Evolutionary conservation across 2,113 vertebrate genomes (phyloP), one percentile per base, ranked within the genome.

Genomic region (Rana temporaria): DNA sequence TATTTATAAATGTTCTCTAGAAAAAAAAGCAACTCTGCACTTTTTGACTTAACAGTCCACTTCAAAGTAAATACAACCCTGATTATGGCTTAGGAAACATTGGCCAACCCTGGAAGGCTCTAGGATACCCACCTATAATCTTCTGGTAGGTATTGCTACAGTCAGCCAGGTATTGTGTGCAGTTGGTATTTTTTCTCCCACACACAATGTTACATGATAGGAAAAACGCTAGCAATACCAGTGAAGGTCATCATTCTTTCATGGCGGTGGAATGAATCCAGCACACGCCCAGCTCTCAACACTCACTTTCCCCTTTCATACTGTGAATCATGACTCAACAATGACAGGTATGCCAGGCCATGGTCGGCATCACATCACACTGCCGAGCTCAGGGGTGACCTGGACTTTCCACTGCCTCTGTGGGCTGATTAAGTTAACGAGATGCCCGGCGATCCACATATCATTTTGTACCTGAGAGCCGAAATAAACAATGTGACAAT

Each of bases 321-420:
- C 70, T 82, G 17, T 83, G 81, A 83, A 68, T 83, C 81, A 76
- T 83, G n/a, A 30, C 20, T 59, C 53, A 83, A 76, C 63, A 76
- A 83, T 83, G 81, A 74, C 53, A 67, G 24, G 73, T 67, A 83
- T 83, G 71, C 48, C 18, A 76, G 81, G 9, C 63, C 59, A 65
- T 42, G 80, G 53, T 59, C 30, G 71, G 63, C 81, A 76, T 83
- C 72, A 52, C 81, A 68, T 83, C 81, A 83, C 81, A 76, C 71
- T 14, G 63, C 69, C 6, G 17, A 6, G 15, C 20, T 55, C 71
- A 74, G 26, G 68, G 15, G 55, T 82, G 80, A 82, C 70, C 80
- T n/a, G 62, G 70, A 82, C 81, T 83, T 83, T 83, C 81, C 81
- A 76, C 80, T 83, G 70, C 56, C 16, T 57, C 71, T 66, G 22